Conservation (phyloP, 2,113 vertebrate species). For the Antennarius striatus region DNA sequence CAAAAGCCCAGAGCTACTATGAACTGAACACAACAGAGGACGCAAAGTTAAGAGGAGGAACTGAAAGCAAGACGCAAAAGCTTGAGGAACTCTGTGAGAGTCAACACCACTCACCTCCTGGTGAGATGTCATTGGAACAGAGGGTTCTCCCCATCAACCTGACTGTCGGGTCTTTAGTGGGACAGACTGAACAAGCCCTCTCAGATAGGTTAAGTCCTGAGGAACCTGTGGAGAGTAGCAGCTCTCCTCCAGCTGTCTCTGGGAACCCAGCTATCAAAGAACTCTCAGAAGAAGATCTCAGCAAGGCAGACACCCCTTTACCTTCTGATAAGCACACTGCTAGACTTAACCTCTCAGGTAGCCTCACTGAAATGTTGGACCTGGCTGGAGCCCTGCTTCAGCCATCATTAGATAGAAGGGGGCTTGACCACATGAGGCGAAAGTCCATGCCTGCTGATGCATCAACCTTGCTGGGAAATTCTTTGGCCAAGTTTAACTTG, state of each 20-base stretch:
- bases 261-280: conserved; percentile 33
- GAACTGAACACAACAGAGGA: conserved; percentile 56
- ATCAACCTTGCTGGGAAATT: conserved; percentile 51
- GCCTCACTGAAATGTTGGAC: conserved; percentile 69
- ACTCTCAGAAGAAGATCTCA: conserved; percentile 21
- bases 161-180: conserved; percentile 18
- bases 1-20: conserved; percentile 65
- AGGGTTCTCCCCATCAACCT: conserved; percentile 51
- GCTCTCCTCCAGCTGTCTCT: conserved; percentile 38
- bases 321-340: conserved; percentile 22
- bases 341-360: conserved; percentile 39
- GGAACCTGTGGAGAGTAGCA: conserved; percentile 22
- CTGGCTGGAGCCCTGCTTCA: conserved; percentile 61
- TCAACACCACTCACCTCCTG: conserved; percentile 1
- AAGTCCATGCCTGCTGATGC: conserved; percentile 65
- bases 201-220: conserved; percentile 40
- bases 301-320: conserved; percentile 4
- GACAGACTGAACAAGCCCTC: conserved; percentile 2
- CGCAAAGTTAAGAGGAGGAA: conserved; percentile 8
- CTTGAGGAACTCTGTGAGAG: conserved; percentile 18
- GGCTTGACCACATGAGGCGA: conserved; percentile 55
- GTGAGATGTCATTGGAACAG: conserved; percentile 41
- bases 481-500: conserved; percentile 59
- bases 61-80: conserved; percentile 6
- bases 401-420: conserved; percentile 44